Evolutionary conservation across 2,113 vertebrate species (phyloP), one percentile per base, ranked within the genome.

Genomic region (Cynopterus brachyotis): DNA sequence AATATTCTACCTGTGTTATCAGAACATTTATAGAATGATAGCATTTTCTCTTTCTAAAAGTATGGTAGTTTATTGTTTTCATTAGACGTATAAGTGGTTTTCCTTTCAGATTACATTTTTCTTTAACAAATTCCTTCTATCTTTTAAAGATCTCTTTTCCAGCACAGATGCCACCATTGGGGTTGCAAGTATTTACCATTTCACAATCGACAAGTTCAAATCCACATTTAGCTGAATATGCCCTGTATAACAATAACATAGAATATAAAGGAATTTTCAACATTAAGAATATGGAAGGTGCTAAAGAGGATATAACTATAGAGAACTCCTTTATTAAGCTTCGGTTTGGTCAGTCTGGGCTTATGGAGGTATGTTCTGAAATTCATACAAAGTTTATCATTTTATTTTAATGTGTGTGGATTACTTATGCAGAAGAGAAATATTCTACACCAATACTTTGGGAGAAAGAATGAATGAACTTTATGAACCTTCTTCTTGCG

Each of bases 321-420:
- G 99, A 99, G 97, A 99, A 99, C 96, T 86, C 98, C 37, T 99
- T 99, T 57, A 28, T 99, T 86, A 98, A 99, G 75, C 97, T 99
- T 15, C 99, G 98, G 98, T 99, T 99, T 97, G 99, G 99, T 37
- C 94, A 97, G 0, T 99, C 99, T 8, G 99, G 99, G 45, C 98
- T 99, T 70, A 81, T 99, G 92, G 98, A 99, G 99, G 99, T 99
- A 95, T 89, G 98, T 97, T 83, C n/a, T 80, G 30, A 73, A 50
- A 64, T 55, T 45, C 30, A 20, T 32, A n/a, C 24, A 37, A 45
- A 10, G 0, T 12, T 42, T 45, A n/a, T 19, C 57, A 69, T 82
- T 90, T 72, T 53, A 19, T 73, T 91, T 11, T 12, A 11, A 67
- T 42, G 3, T 37, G 4, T 72, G 19, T 16, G 55, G 26, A 35